phyloP scores from a whole-genome alignment of 2,888 invertebrate species.

The Harmothoe impar region DNA sequence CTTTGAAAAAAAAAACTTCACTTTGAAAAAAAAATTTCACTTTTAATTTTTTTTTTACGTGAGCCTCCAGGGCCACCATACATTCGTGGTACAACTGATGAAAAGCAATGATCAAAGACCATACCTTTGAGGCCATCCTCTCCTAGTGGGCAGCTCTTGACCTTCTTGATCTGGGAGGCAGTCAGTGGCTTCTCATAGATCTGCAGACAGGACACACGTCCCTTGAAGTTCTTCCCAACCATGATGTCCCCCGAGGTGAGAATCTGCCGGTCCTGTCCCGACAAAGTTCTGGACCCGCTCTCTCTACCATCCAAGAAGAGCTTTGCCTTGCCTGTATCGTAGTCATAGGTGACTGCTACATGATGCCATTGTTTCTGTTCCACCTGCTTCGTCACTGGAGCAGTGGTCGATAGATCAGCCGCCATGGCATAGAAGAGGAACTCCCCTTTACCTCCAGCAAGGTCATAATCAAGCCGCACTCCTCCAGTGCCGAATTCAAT shows the following conservation, averaged over 20 bases:
- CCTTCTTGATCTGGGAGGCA: conserved; percentile 25
- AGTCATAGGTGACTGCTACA: conserved; percentile 63
- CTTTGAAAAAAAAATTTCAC: too few species aligned
- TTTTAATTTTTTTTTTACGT: too few species aligned
- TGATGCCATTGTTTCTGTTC: conserved; percentile 54
- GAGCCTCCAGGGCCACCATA: too few species aligned
- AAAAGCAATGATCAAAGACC: too few species aligned
- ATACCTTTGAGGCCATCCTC: conserved; percentile 30
- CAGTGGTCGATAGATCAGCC: not conserved
- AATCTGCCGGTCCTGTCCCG: not conserved
- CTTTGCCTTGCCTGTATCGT: conserved; percentile 24
- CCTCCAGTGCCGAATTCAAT: conserved; percentile 35
- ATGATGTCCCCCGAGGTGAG: not conserved
- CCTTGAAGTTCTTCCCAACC: conserved; percentile 58
- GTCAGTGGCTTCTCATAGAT: conserved; percentile 61
- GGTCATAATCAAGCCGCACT: not conserved
- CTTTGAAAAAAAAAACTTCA: too few species aligned
- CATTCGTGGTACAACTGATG: too few species aligned
- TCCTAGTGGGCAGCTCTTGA: conserved; percentile 61
- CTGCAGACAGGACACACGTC: conserved; percentile 65
- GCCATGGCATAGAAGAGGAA: conserved; percentile 20
- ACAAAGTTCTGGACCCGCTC: not conserved
- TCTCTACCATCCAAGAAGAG: conserved; percentile 59
- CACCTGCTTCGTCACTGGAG: not conserved
- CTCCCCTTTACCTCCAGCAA: not conserved